Evolutionary conservation across 2,888 invertebrate species (phyloP).

Genomic region (Pristionchus mayeri): DNA sequence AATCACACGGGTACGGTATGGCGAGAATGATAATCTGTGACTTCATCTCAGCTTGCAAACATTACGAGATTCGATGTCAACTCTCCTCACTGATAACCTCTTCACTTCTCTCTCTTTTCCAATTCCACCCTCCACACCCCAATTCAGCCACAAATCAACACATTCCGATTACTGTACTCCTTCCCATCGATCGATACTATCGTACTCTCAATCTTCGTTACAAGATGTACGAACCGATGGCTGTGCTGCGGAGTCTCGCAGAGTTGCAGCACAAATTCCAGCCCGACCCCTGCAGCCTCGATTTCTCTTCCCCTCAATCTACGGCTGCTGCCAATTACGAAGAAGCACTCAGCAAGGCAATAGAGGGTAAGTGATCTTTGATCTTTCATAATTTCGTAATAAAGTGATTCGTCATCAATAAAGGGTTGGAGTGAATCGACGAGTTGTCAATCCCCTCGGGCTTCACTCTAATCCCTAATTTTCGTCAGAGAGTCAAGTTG

Average conservation of each 20-base stretch:
- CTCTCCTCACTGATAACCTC: slow-evolving; percentile 20
- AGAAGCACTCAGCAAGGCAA: slow-evolving; percentile 24
- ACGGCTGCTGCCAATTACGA: neutral
- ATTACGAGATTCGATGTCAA: slow-evolving; percentile 30
- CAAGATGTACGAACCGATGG: slow-evolving; percentile 49
- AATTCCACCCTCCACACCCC: slow-evolving; percentile 2
- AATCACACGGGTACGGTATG: slow-evolving; percentile 39
- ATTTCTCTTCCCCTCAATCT: neutral
- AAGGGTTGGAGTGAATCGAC: neutral
- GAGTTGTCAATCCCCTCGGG: neutral
- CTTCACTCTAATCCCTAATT: neutral
- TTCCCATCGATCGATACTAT: too few relatives aligned
- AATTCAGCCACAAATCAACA: slow-evolving; percentile 13
- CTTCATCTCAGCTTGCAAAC: slow-evolving; percentile 39
- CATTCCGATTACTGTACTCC: slow-evolving; percentile 35
- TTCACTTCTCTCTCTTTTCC: slow-evolving; percentile 41
- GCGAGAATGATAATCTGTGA: slow-evolving; percentile 39
- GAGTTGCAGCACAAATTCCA: slow-evolving; percentile 47
- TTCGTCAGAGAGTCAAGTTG: too few relatives aligned
- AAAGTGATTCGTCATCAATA: neutral
- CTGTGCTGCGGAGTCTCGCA: slow-evolving; percentile 41
- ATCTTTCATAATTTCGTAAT: neutral
- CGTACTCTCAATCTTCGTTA: too few relatives aligned
- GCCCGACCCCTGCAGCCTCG: neutral
- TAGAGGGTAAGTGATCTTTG: slow-evolving; percentile 40